phyloP scores from a whole-genome alignment of 2,113 vertebrate genomes.

The Periophthalmus modestus region DNA sequence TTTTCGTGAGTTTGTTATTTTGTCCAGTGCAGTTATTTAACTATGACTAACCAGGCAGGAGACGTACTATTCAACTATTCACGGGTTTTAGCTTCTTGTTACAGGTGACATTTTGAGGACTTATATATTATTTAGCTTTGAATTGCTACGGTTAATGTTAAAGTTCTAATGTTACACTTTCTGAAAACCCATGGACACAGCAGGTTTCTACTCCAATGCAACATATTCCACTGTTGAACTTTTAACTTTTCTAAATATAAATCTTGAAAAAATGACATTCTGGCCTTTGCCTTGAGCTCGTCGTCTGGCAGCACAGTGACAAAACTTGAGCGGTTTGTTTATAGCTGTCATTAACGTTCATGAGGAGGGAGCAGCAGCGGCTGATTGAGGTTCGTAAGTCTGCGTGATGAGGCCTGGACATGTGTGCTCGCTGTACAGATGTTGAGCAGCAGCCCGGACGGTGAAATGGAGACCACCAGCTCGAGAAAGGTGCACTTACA shows the following conservation, averaged over 20 bases:
- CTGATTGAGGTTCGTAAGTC: constrained; percentile 63
- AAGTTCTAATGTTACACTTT: no score
- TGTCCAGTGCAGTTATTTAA: no score
- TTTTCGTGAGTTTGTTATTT: no score
- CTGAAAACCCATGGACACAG: no score
- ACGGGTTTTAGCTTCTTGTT: no score
- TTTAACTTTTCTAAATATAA: not conserved
- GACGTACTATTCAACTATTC: no score
- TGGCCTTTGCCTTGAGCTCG: no score
- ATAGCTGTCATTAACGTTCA: constrained; percentile 71
- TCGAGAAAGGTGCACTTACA: constrained; percentile 38
- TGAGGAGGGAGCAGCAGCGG: constrained; percentile 57
- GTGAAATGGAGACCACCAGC: constrained; percentile 62
- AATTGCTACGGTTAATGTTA: no score
- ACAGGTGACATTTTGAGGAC: no score
- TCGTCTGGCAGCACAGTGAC: not conserved
- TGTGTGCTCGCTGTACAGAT: constrained; percentile 38
- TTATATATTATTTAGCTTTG: no score
- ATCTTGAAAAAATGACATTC: not conserved
- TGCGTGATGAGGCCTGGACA: constrained; percentile 19
- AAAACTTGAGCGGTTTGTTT: constrained; percentile 42
- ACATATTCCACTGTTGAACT: not conserved
- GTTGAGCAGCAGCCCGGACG: constrained; percentile 44
- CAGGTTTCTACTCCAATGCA: no score
- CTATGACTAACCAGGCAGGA: no score